Base-by-base conservation (phyloP, 2,888 invertebrate species). In the Priocnemis perturbator region DNA sequence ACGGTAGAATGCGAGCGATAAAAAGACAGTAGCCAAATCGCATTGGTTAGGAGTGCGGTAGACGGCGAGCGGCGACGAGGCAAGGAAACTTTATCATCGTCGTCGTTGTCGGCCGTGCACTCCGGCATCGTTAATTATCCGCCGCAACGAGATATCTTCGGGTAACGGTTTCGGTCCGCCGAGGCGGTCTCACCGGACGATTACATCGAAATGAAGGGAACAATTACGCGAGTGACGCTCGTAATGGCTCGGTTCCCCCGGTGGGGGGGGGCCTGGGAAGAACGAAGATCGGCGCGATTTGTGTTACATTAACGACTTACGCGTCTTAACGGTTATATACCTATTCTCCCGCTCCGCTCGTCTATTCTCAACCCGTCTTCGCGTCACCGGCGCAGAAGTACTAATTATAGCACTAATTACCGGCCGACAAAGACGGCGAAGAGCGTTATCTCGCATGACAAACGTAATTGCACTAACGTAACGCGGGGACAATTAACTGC, bases 401-500 rank as follows among this genome's bases (percentile, higher is more conserved):
- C 64, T 75, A 77, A 77, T 77, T 73, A 67, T 69, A 53, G 64
- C 60, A 55, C 60, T 61, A 67, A 47, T 37, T 67, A 60, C 57
- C 59, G 67, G 68, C 57, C 62, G 44, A 60, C 45, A 55, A 64
- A 74, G 69, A 69, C 11, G 37, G 37, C 37, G 37, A 11, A 37
- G 73, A 60, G 58, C 56, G 47, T 64, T 67, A 70, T 67, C 72
- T 69, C 53, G 64, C 55, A 58, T 65, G 77, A 75, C 77, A 73
- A 77, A 77, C 70, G 75, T 77, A 77, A 77, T 74, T 77, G 76
- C 77, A 69, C 67, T 69, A 37, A 37, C 37, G 67, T 72, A 74
- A 77, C 75, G 68, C 67, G 50, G 70, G 50, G 75, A 69, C 75
- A 77, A 77, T 77, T 77, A 77, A 77, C 77, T 67, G 77, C 69